Evolutionary conservation across 2,113 vertebrate species (phyloP).

Genomic region (Erythrolamprus reginae): DNA sequence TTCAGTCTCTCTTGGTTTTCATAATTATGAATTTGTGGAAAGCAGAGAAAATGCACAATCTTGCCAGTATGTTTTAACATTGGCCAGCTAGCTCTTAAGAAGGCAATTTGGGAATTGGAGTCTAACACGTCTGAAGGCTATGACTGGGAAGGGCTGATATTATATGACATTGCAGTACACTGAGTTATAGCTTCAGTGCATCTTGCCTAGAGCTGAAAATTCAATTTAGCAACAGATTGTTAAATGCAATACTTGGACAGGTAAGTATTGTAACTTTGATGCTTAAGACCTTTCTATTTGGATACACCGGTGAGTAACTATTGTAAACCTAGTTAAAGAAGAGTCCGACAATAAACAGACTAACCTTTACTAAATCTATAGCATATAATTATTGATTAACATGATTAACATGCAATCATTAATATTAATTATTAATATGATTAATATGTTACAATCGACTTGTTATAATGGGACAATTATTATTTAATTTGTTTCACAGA

Average conservation of each 20-base stretch:
- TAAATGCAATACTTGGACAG: neutral
- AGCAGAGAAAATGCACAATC: neutral
- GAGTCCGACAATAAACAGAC: neutral
- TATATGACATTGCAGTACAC: neutral
- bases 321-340: constrained; percentile 14
- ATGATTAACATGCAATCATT: neutral
- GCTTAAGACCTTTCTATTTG: neutral
- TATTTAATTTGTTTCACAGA: neutral
- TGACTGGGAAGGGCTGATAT: neutral
- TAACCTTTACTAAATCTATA: neutral
- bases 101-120: neutral
- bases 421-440: neutral
- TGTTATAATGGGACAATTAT: neutral
- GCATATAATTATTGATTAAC: neutral
- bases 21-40: neutral
- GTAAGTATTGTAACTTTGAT: neutral
- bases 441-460: neutral
- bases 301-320: too few relatives aligned
- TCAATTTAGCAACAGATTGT: neutral
- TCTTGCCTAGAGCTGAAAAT: neutral
- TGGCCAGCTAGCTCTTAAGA: neutral
- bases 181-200: neutral
- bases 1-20: neutral
- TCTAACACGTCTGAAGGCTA: neutral
- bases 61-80: neutral